These are phyloP conservation scores for Lacerta agilis DNA, from an alignment of 2,797 vertebrate genomes.

Conservation along the genomic window DNA sequence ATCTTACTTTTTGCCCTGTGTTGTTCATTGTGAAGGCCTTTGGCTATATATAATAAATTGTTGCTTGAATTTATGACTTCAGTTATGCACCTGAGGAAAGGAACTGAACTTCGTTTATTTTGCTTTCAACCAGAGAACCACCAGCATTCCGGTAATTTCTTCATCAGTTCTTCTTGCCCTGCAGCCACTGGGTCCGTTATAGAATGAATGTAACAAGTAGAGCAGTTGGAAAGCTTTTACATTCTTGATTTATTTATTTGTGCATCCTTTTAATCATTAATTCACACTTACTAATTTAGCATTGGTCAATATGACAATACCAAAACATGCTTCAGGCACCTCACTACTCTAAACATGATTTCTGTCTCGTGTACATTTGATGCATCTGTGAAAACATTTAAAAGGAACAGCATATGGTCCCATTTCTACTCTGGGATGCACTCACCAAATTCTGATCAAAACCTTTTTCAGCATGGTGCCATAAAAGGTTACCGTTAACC, in stretches of 20 bases:
- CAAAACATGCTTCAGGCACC: conserved; percentile 12
- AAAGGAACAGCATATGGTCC: conserved; percentile 42
- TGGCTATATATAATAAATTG: no score
- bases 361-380: conserved; percentile 31
- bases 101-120: background rate
- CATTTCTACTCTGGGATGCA: conserved; percentile 50
- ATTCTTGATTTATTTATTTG: conserved; percentile 2
- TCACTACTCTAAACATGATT: conserved; percentile 34
- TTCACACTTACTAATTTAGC: background rate
- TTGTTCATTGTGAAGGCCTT: no score
- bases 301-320: background rate
- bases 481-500: conserved; percentile 55
- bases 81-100: background rate
- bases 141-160: background rate
- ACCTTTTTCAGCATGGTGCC: conserved; percentile 43
- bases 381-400: conserved; percentile 30
- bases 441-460: conserved; percentile 39
- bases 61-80: no score
- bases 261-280: conserved; percentile 6
- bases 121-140: background rate
- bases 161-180: no score
- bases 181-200: no score
- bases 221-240: background rate
- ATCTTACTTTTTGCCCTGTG: no score
- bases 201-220: background rate